Evolutionary conservation across 1,140 invertebrate genomes (phyloP), one percentile per base, ranked within the genome.

Genomic region (Polypedilum pembai): DNA sequence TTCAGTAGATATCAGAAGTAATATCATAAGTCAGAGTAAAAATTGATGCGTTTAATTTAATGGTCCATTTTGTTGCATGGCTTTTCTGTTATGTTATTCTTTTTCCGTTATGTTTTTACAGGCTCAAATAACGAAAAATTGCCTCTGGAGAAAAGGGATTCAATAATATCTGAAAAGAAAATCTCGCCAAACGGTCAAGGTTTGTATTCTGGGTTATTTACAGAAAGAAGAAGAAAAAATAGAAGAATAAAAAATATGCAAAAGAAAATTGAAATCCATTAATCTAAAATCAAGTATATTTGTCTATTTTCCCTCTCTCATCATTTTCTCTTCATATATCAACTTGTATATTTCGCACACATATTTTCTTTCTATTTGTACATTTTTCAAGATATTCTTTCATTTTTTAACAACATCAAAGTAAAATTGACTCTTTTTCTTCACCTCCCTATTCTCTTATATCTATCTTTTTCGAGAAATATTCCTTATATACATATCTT

Each of bases 61-160:
- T 33, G 24, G 24, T 33, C 5, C 24, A 33, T 33, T 56, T 15
- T 56, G 45, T 56, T 56, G 45, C 45, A 56, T 56, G 45, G 45
- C 45, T 40, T 73, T 20, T 40, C 12, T 40, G 73, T 73, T 73
- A 40, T 73, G 73, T 73, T 40, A 40, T 73, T 40, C n/a, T 73
- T 40, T 17, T 73, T 73, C 7, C 40, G 73, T 81, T 76, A 81
- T 80, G 81, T 78, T 82, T 81, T 82, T 82, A 78, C 81, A 82
- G 81, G 81, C 77, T 69, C 65, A 69, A 81, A 82, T 80, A 78
- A 78, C 80, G 80, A 81, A 77, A 80, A 80, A 81, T 78, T 80
- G 79, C 79, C 80, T 79, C 80, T 80, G 79, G 81, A 82, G 78
- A 82, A 82, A 79, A 81, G 80, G 78, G 80, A 82, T 78, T 78